Evolutionary conservation across 2,797 vertebrate genomes (phyloP), one percentile per base, ranked within the genome.

Genomic region (Hippocampus kuda): DNA sequence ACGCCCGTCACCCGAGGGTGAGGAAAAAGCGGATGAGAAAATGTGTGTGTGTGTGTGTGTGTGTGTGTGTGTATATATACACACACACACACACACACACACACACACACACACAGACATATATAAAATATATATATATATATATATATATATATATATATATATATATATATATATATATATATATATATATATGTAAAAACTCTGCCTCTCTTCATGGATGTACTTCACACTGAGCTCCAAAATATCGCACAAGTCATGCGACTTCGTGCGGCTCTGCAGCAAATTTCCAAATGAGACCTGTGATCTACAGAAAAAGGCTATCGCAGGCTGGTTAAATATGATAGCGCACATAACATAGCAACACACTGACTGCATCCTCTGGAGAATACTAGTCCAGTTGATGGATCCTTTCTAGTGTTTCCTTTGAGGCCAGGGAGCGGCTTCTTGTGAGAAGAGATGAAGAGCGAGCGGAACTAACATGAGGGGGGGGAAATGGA

Each of bases 271-370:
- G 75, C 66, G 68, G 77, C 72, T 79, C 72, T 76, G 79, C 72
- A 75, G 76, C 54, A 80, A 76, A 81, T 83, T 74, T 75, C 65
- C 82, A 85, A 85, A 82, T 77, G 75, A 68, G 71, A 75, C 66
- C 73, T 85, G 74, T 84, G 85, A 88, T 87, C 77, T 82, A 85
- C 75, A 80, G 79, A 77, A 84, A 80, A 84, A 85, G 82, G 83
- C 81, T 81, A 88, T 81, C 81, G 77, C 65, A 68, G 79, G 81
- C 82, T 81, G 77, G 73, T 73, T 76, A 77, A 79, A 87, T 87
- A 79, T 79, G 78, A 81, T 86, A 79, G 77, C 75, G 81, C 85
- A 78, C 74, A 67, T 75, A 84, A 75, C 75, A 79, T 82, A 86
- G 79, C 78, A 82, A 78, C 74, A 73, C 26, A 54, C 77, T 78